Evolutionary conservation across 1,140 invertebrate genomes (phyloP).

Genomic region (Ericerus pela): DNA sequence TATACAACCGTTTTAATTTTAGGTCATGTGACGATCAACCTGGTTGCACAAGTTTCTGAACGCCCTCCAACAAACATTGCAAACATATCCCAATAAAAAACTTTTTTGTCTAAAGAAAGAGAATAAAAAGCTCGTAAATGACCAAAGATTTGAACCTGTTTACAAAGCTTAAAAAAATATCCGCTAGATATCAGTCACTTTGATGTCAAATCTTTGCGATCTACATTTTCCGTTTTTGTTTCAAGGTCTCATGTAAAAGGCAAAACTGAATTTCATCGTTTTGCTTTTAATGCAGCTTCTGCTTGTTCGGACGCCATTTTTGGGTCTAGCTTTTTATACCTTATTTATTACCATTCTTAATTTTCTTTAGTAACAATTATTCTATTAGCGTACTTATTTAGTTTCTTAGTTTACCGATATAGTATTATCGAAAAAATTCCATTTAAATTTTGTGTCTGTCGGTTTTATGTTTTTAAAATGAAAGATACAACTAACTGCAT

Average conservation of each 20-base stretch:
- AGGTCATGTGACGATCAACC: too few species aligned
- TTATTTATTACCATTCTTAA: too few species aligned
- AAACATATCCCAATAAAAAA: too few species aligned
- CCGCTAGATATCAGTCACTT: too few species aligned
- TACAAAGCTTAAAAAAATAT: too few species aligned
- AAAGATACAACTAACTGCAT: not conserved
- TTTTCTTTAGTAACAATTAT: conserved; percentile 1
- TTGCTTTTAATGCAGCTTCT: conserved; percentile 6
- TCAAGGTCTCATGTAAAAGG: conserved; percentile 4
- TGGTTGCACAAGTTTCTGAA: too few species aligned
- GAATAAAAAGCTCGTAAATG: too few species aligned
- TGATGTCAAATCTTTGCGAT: too few species aligned
- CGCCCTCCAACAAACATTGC: too few species aligned
- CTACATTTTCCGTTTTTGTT: conserved; percentile 5
- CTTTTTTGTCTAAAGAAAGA: too few species aligned
- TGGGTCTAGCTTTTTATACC: conserved; percentile 6
- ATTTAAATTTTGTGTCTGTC: not conserved
- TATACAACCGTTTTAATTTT: too few species aligned
- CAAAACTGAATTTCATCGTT: not conserved
- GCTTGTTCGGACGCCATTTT: conserved; percentile 8
- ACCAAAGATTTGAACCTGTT: too few species aligned
- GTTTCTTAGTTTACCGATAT: not conserved
- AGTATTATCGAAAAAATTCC: not conserved
- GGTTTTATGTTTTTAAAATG: not conserved
- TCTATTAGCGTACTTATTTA: not conserved